Conservation (phyloP, 2,797 vertebrate genomes). For the Lophius americanus region DNA sequence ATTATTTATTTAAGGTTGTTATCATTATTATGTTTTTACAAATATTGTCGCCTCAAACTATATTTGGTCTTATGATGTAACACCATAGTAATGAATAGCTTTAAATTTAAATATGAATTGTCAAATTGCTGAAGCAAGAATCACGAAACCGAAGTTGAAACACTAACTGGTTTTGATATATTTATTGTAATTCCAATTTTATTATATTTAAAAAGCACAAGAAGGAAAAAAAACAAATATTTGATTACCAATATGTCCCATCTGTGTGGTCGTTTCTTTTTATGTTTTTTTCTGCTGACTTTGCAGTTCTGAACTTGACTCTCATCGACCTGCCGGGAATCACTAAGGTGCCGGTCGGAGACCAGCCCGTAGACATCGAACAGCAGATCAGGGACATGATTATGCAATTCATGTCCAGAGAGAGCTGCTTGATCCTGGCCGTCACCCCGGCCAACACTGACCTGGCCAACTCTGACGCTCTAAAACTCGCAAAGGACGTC, state of each 20-base stretch:
- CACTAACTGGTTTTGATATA: neutral
- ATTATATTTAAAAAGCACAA: too few relatives aligned
- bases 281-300: conserved; percentile 17
- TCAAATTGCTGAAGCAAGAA: neutral
- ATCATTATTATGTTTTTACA: too few relatives aligned
- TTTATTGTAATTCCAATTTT: neutral
- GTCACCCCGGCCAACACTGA: conserved; percentile 96
- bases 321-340: conserved; percentile 97
- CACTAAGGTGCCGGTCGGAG: conserved; percentile 97
- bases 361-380: conserved; percentile 95
- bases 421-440: conserved; percentile 94
- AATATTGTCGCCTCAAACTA: neutral
- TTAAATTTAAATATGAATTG: neutral
- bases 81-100: too few relatives aligned
- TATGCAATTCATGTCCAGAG: conserved; percentile 93
- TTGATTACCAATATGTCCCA: neutral
- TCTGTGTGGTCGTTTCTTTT: neutral
- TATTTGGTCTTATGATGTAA: neutral
- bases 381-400: conserved; percentile 97
- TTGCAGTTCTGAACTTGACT: conserved; percentile 92
- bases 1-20: too few relatives aligned
- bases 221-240: neutral
- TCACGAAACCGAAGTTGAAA: neutral
- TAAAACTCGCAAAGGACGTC: conserved; percentile 94
- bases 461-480: conserved; percentile 95